Conservation (phyloP, 2,888 invertebrate genomes). For the Aromia moschata region DNA sequence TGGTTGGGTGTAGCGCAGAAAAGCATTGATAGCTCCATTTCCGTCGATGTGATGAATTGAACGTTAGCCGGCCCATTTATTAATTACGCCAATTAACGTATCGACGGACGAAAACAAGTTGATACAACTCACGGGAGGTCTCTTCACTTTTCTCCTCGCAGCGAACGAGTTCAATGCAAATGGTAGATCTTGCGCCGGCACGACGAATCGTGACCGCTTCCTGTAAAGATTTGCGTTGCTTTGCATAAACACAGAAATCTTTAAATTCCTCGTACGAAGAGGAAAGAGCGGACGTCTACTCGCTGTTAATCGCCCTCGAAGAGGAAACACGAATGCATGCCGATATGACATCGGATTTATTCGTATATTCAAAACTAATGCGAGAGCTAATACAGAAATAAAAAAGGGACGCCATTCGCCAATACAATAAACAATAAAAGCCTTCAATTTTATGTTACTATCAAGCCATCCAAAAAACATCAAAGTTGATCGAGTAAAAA, state of each 20-base stretch:
- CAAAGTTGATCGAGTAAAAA: no score
- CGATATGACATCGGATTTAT: conserved; percentile 7
- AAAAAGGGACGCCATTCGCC: no score
- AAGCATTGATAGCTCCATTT: no score
- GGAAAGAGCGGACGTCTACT: conserved; percentile 8
- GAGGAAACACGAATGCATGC: conserved; percentile 7
- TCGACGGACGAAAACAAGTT: conserved; percentile 9
- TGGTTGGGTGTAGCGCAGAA: no score
- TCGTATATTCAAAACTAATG: background rate
- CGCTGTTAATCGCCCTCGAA: conserved; percentile 16
- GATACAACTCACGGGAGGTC: conserved; percentile 24
- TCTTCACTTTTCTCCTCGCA: conserved; percentile 6
- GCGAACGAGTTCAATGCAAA: conserved; percentile 22
- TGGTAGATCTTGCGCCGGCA: conserved; percentile 23
- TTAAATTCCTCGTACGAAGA: conserved; percentile 18
- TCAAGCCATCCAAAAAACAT: no score
- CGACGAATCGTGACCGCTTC: conserved; percentile 32
- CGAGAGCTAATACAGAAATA: no score
- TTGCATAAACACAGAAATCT: conserved; percentile 30
- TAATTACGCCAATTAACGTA: conserved; percentile 12
- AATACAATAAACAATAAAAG: no score
- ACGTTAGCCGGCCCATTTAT: conserved; percentile 8
- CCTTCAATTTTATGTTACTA: no score
- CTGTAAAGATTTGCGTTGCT: conserved; percentile 29
- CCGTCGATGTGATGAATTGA: no score